Evolutionary conservation across 2,797 vertebrate species (phyloP).

Genomic region (Alouatta caraya): DNA sequence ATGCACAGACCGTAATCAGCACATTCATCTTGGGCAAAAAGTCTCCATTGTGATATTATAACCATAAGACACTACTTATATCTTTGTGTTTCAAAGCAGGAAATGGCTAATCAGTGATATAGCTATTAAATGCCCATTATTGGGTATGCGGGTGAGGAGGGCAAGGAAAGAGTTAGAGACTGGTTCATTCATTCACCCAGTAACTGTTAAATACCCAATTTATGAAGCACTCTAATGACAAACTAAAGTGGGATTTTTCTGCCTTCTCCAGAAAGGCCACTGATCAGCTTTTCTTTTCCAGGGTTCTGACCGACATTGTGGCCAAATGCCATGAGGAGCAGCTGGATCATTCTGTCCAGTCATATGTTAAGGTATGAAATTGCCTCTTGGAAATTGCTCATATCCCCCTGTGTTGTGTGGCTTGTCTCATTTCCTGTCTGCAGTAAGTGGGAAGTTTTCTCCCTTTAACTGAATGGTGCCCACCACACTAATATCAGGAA

Average conservation of each 20-base stretch:
- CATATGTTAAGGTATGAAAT: constrained; percentile 92
- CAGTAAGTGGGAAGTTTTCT: neutral
- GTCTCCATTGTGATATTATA: neutral
- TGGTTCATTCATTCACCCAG: neutral
- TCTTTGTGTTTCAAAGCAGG: neutral
- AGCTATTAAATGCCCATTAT: neutral
- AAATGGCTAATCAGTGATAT: neutral
- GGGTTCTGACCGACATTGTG: constrained; percentile 95
- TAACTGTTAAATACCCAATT: neutral
- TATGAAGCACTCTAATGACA: neutral
- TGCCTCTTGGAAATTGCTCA: neutral
- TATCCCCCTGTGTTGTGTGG: neutral
- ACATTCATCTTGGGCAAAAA: neutral
- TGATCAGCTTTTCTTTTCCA: constrained; percentile 79
- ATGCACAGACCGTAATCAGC: neutral
- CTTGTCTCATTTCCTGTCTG: constrained; percentile 60
- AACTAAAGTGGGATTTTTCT: neutral
- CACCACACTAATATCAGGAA: neutral
- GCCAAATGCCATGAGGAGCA: constrained; percentile 97
- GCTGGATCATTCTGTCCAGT: constrained; percentile 92
- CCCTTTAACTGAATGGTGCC: neutral
- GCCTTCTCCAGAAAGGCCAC: neutral
- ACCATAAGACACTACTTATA: neutral
- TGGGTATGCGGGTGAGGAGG: neutral
- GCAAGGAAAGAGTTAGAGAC: neutral